phyloP scores from a whole-genome alignment of 1,140 invertebrate genomes.

The Dufourea novaeangliae region DNA sequence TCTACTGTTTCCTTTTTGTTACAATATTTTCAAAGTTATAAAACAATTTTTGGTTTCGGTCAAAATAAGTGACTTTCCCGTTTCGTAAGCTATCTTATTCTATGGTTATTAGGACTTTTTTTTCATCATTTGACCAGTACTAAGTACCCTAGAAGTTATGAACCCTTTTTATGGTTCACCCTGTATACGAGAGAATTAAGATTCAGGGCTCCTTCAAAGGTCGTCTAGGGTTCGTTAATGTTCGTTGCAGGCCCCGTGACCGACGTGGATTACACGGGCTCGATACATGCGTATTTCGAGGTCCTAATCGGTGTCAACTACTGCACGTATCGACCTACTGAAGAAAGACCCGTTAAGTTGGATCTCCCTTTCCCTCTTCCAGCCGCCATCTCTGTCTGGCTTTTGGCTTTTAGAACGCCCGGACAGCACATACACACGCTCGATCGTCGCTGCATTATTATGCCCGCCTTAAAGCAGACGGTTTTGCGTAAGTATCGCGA shows the following conservation, averaged over 20 bases:
- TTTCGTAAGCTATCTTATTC: too few relatives aligned
- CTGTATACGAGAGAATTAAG: too few relatives aligned
- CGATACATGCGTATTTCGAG: slow-evolving; percentile 68
- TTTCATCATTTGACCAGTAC: too few relatives aligned
- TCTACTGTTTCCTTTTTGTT: too few relatives aligned
- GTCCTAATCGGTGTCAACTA: slow-evolving; percentile 81
- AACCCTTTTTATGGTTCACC: too few relatives aligned
- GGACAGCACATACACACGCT: background rate
- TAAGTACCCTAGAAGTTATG: too few relatives aligned
- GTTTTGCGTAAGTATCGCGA: background rate
- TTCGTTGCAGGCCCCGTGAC: background rate
- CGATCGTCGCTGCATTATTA: slow-evolving; percentile 3
- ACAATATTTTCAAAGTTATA: too few relatives aligned
- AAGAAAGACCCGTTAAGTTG: slow-evolving; percentile 77
- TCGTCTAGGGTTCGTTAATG: background rate
- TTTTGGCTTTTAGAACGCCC: slow-evolving; percentile 42
- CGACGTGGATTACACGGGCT: slow-evolving; percentile 25
- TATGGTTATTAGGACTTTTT: too few relatives aligned
- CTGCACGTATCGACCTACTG: slow-evolving; percentile 80
- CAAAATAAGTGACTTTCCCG: too few relatives aligned
- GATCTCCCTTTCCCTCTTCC: slow-evolving; percentile 61
- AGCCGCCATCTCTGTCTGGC: slow-evolving; percentile 47
- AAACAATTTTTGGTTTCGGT: too few relatives aligned
- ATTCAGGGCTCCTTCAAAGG: too few relatives aligned
- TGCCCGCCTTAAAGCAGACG: background rate